Conservation (phyloP, 2,888 invertebrate species). For the Uloborus plumipes region DNA sequence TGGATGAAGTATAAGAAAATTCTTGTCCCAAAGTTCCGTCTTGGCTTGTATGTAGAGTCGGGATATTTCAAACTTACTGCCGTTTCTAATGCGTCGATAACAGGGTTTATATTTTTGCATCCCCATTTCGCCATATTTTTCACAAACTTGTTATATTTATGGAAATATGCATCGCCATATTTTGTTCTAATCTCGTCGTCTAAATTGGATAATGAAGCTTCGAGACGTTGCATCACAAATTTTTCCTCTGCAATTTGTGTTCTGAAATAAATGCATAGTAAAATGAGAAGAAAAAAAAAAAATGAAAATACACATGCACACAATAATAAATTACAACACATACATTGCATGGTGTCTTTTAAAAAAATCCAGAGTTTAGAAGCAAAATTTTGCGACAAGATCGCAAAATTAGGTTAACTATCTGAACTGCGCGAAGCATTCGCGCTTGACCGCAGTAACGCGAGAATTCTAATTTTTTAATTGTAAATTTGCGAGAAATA, state of each 20-base stretch:
- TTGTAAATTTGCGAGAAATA: too few relatives aligned
- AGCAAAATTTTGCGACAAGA: too few relatives aligned
- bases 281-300: too few relatives aligned
- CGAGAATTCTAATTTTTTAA: too few relatives aligned
- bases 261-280: constrained; percentile 15
- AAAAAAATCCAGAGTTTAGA: too few relatives aligned
- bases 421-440: too few relatives aligned
- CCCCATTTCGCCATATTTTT: not conserved
- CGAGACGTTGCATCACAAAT: not conserved
- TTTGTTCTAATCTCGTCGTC: constrained; percentile 18
- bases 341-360: too few relatives aligned
- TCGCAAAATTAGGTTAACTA: too few relatives aligned
- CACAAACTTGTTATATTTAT: not conserved
- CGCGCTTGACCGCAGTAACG: too few relatives aligned
- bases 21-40: not conserved
- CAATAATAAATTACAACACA: too few relatives aligned
- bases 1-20: not conserved
- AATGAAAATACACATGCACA: too few relatives aligned
- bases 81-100: constrained; percentile 24
- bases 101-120: constrained; percentile 4
- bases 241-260: constrained; percentile 2
- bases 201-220: constrained; percentile 8
- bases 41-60: not conserved
- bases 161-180: constrained; percentile 26
- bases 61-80: constrained; percentile 14